These are phyloP conservation scores for Anthophora plumipes DNA, from an alignment of 2,888 invertebrate genomes.

Conservation along the genomic window DNA sequence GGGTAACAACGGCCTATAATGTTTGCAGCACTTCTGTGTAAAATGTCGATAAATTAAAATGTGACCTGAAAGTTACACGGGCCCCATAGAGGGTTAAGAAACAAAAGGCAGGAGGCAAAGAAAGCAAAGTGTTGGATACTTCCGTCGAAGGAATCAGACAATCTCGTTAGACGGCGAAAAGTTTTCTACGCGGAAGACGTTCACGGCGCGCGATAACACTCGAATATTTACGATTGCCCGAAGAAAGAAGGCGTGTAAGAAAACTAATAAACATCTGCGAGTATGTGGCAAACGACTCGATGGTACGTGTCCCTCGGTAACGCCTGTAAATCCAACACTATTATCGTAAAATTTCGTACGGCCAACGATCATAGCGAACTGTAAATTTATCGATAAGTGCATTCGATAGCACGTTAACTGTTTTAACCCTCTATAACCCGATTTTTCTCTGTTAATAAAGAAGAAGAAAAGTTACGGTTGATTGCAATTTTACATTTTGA, in stretches of 20 bases:
- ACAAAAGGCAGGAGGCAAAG: no score
- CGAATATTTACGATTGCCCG: conserved; percentile 27
- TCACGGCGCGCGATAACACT: neutral
- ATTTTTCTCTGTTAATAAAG: no score
- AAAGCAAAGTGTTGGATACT: conserved; percentile 15
- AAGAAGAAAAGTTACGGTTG: no score
- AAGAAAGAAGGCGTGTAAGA: conserved; percentile 24
- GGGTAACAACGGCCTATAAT: no score
- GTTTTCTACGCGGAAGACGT: conserved; percentile 1
- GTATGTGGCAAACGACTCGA: neutral
- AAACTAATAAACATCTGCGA: conserved; percentile 19
- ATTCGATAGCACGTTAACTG: conserved; percentile 15
- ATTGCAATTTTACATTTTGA: no score
- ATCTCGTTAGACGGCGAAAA: conserved; percentile 18
- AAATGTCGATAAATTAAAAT: no score
- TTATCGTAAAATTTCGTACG: conserved; percentile 31
- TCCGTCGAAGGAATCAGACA: conserved; percentile 24
- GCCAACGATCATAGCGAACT: conserved; percentile 13
- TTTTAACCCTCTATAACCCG: no score
- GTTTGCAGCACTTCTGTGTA: no score
- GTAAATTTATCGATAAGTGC: conserved; percentile 46
- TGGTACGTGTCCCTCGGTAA: conserved; percentile 10
- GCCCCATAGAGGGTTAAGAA: no score
- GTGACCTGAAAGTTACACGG: no score
- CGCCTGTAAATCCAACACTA: conserved; percentile 31